Conservation (phyloP, 1,140 invertebrate genomes). For the Olivierus martensii region DNA sequence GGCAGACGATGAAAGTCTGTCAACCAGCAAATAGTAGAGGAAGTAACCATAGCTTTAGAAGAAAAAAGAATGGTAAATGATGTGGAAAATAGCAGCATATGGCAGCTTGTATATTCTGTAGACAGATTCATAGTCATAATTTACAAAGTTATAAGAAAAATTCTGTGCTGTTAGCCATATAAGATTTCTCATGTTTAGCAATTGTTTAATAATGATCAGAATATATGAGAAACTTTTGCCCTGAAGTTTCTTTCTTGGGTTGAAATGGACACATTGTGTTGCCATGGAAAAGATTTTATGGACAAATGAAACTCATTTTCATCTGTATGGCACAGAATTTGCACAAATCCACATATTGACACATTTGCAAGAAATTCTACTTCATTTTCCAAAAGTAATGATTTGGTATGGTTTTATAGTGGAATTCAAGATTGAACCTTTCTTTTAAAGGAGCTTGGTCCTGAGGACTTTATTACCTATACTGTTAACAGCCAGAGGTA, state of each 20-base stretch:
- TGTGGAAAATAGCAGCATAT: background rate
- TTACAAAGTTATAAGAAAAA: background rate
- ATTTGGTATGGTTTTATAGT: background rate
- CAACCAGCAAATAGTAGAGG: background rate
- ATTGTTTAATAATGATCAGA: background rate
- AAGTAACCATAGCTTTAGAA: background rate
- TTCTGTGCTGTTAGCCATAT: background rate
- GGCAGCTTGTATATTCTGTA: background rate
- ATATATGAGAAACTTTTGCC: background rate
- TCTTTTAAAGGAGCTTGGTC: too few relatives aligned
- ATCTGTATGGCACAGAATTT: background rate
- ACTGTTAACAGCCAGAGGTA: constrained; percentile 5
- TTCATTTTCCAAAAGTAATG: too few relatives aligned
- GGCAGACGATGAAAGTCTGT: background rate
- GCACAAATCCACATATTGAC: background rate
- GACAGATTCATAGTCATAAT: background rate
- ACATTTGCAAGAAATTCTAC: too few relatives aligned
- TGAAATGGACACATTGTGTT: constrained; percentile 2
- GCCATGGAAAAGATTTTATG: background rate
- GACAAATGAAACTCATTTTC: background rate
- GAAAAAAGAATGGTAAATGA: background rate
- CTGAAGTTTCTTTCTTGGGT: background rate
- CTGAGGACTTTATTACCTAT: constrained; percentile 4
- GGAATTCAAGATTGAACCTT: background rate
- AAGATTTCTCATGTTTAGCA: constrained; percentile 3